These are phyloP conservation scores for Dendrolimus houi DNA, from an alignment of 2,888 invertebrate genomes.

Conservation along the genomic window DNA sequence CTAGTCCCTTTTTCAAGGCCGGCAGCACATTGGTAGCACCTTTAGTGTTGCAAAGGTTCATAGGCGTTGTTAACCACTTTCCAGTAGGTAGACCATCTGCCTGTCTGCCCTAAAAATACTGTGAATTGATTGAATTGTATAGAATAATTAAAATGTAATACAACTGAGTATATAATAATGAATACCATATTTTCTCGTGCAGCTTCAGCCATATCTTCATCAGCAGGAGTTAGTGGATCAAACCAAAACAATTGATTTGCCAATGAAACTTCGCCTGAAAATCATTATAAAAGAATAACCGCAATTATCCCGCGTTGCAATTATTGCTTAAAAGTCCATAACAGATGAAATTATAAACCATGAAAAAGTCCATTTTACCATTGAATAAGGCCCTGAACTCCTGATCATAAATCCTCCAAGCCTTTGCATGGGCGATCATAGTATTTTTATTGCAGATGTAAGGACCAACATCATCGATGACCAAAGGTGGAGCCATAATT, in stretches of 20 bases:
- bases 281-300: neutral
- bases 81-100: too few species aligned
- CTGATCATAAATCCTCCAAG: conserved; percentile 72
- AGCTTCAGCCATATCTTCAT: conserved; percentile 4
- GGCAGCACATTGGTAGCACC: too few species aligned
- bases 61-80: too few species aligned
- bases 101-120: too few species aligned
- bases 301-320: too few species aligned
- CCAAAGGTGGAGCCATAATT: conserved; percentile 10
- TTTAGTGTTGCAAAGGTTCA: too few species aligned
- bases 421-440: conserved; percentile 79
- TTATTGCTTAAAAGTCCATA: too few species aligned
- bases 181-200: conserved; percentile 38
- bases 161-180: conserved; percentile 11
- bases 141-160: too few species aligned
- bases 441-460: conserved; percentile 66
- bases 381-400: conserved; percentile 60
- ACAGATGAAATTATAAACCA: neutral
- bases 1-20: too few species aligned
- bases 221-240: neutral
- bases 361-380: conserved; percentile 27
- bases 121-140: too few species aligned
- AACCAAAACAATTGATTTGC: conserved; percentile 9
- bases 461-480: conserved; percentile 8
- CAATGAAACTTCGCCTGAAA: conserved; percentile 5